phyloP scores from a whole-genome alignment of 2,113 vertebrate genomes.

The Nannospalax galili region DNA sequence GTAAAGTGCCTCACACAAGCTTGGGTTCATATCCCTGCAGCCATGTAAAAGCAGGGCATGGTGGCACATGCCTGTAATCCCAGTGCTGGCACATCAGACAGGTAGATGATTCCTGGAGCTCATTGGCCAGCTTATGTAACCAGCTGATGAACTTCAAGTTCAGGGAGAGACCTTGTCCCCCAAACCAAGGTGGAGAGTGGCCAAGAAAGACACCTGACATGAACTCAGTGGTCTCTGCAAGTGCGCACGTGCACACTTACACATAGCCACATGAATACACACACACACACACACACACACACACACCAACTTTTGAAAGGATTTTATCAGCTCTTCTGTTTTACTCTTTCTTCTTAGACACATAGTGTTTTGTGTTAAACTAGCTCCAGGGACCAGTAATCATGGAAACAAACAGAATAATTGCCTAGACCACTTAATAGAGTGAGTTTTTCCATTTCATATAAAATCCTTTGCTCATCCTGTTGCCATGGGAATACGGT shows the following conservation, averaged over 20 bases:
- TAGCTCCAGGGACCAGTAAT: neutral
- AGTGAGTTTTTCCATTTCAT: neutral
- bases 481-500: constrained; percentile 39
- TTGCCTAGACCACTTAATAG: neutral
- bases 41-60: neutral
- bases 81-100: neutral
- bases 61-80: neutral
- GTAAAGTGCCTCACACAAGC: neutral
- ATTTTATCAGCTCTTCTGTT: neutral
- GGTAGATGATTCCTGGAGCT: neutral
- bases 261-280: neutral
- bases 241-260: neutral
- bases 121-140: too few relatives aligned
- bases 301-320: neutral
- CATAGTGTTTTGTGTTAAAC: constrained; percentile 23
- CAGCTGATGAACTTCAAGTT: neutral
- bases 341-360: constrained; percentile 45
- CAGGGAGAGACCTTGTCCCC: neutral
- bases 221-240: neutral
- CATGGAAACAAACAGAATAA: constrained; percentile 33
- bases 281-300: neutral
- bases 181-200: neutral
- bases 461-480: constrained; percentile 33
- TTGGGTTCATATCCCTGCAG: neutral
- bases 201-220: neutral